These are phyloP conservation scores for Stenodera caucasica DNA, from an alignment of 2,888 invertebrate genomes.

Conservation along the genomic window DNA sequence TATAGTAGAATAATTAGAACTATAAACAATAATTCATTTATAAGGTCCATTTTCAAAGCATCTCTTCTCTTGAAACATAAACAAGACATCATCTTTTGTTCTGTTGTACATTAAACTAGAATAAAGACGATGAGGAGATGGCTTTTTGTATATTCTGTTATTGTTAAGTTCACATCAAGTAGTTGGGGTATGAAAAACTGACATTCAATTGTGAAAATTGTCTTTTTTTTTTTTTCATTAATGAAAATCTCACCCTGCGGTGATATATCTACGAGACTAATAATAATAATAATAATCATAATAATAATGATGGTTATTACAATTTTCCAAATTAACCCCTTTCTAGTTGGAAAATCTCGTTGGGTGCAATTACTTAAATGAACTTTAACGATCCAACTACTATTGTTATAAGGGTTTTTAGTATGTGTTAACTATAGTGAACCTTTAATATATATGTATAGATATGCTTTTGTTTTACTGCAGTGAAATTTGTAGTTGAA, in stretches of 20 bases:
- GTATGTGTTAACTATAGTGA: background rate
- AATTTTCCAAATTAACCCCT: too few relatives aligned
- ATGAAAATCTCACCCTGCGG: too few relatives aligned
- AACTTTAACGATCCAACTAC: background rate
- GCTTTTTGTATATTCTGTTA: background rate
- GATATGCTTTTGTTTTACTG: background rate
- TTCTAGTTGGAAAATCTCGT: background rate
- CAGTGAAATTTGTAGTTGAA: background rate
- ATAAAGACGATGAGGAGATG: background rate
- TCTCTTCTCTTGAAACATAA: background rate
- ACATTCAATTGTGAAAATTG: too few relatives aligned
- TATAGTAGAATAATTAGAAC: background rate
- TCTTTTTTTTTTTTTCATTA: too few relatives aligned
- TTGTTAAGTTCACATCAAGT: background rate
- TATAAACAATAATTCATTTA: background rate
- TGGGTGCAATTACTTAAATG: background rate
- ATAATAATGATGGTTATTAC: too few relatives aligned
- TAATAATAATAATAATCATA: too few relatives aligned
- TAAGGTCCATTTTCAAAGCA: background rate
- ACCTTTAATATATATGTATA: background rate
- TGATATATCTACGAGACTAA: too few relatives aligned
- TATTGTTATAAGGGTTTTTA: too few relatives aligned
- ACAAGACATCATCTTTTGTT: conserved; percentile 7
- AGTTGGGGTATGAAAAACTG: too few relatives aligned
- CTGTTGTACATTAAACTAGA: too few relatives aligned